Conservation (phyloP, 1,140 invertebrate species). For the Caenorhabditis latens region DNA sequence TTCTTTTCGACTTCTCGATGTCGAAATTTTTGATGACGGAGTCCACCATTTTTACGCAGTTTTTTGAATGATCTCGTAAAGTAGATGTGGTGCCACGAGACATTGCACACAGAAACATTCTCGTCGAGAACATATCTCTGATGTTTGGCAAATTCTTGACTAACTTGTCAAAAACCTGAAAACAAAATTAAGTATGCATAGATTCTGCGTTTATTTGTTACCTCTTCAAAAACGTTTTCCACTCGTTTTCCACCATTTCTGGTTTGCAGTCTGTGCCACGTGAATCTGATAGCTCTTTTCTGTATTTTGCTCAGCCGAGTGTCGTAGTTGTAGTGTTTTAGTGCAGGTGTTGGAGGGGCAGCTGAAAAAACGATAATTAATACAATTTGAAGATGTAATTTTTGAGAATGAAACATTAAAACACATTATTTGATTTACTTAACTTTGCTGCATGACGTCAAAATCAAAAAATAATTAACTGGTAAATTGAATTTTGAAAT, state of each 20-base stretch:
- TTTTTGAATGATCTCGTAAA: slow-evolving; percentile 72
- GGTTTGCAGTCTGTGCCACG: slow-evolving; percentile 77
- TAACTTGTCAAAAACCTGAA: slow-evolving; percentile 70
- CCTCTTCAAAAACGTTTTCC: slow-evolving; percentile 77
- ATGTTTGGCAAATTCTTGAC: slow-evolving; percentile 70
- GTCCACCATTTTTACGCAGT: slow-evolving; percentile 75
- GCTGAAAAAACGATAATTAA: background rate
- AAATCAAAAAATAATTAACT: too few species aligned
- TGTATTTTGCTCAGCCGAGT: slow-evolving; percentile 75
- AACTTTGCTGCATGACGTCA: too few species aligned
- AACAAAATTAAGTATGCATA: background rate
- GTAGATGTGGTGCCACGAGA: slow-evolving; percentile 70
- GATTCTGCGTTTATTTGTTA: slow-evolving; percentile 44
- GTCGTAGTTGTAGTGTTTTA: slow-evolving; percentile 76
- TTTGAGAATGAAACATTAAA: too few species aligned
- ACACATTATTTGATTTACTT: too few species aligned
- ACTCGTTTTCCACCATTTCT: slow-evolving; percentile 77
- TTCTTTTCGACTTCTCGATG: slow-evolving; percentile 71
- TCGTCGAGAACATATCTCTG: slow-evolving; percentile 76
- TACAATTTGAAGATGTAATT: too few species aligned
- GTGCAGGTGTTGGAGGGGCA: slow-evolving; percentile 15
- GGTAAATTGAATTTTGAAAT: too few species aligned
- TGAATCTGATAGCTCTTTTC: slow-evolving; percentile 75
- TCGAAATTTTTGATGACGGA: slow-evolving; percentile 75
- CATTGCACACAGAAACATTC: slow-evolving; percentile 76